These are phyloP conservation scores for Pterois miles DNA, from an alignment of 2,797 vertebrate species.

Conservation along the genomic window DNA sequence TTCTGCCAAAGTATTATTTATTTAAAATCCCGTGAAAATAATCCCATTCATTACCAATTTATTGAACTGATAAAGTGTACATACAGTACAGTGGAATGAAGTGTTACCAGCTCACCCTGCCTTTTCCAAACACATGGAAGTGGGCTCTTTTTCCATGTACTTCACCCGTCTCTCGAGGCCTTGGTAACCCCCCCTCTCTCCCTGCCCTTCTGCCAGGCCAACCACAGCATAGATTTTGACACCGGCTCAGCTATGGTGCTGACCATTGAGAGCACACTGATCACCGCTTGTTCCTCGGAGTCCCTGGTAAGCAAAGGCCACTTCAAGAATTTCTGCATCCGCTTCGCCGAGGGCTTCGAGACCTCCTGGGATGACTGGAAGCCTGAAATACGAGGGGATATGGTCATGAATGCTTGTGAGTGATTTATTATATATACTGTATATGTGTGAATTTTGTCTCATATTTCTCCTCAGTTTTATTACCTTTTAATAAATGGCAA, in stretches of 20 bases:
- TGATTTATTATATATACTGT: constrained; percentile 9
- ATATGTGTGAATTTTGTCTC: neutral
- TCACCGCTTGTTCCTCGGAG: constrained; percentile 98
- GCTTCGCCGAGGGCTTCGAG: constrained; percentile 99
- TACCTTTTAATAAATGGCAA: neutral
- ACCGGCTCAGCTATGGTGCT: constrained; percentile 96
- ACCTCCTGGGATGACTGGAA: constrained; percentile 99
- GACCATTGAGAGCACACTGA: constrained; percentile 98
- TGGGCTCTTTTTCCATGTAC: constrained; percentile 17
- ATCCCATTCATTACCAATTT: neutral
- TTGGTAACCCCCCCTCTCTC: constrained; percentile 17
- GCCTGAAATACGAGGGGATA: constrained; percentile 92
- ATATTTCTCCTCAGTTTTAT: neutral
- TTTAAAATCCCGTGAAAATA: neutral
- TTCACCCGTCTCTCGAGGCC: neutral
- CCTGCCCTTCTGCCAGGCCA: constrained; percentile 82
- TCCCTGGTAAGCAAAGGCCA: constrained; percentile 99
- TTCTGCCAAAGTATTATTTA: neutral
- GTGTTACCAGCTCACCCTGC: constrained; percentile 40
- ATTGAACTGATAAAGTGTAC: neutral
- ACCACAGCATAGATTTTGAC: constrained; percentile 94
- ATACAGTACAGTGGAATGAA: constrained; percentile 32
- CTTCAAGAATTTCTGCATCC: constrained; percentile 99
- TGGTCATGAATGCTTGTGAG: constrained; percentile 99
- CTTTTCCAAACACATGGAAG: constrained; percentile 27